Conservation (phyloP, 2,888 invertebrate species). For the Gerris lacustris region DNA sequence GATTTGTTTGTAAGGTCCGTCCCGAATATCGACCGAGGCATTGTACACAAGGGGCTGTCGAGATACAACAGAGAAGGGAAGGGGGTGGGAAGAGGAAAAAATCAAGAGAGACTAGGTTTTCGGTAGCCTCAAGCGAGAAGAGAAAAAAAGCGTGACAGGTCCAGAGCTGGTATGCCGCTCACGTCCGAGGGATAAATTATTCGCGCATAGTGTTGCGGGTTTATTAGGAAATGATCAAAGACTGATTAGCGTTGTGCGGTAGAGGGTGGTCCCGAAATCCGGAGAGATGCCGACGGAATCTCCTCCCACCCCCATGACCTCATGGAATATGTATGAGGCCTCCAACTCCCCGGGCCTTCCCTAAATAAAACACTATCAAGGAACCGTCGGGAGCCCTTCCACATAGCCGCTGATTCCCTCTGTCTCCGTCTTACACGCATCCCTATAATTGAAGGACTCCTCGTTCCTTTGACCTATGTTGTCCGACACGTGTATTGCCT, state of each 20-base stretch:
- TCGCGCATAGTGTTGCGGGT: background rate
- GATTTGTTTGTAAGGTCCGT: no score
- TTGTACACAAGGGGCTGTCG: no score
- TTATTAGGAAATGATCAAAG: slow-evolving; percentile 5
- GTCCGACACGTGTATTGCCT: no score
- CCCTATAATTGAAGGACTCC: background rate
- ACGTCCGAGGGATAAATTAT: slow-evolving; percentile 1
- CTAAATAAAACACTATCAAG: background rate
- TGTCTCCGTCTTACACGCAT: background rate
- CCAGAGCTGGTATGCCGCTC: background rate
- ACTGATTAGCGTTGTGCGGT: background rate
- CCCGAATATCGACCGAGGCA: no score
- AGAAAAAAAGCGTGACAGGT: no score
- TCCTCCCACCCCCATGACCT: background rate
- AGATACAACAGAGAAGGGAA: no score
- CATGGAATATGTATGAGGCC: background rate
- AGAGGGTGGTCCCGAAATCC: no score
- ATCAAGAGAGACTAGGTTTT: no score
- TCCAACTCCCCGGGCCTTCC: background rate
- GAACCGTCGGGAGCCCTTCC: background rate
- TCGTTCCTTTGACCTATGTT: background rate
- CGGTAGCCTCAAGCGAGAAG: no score
- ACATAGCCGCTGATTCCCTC: background rate
- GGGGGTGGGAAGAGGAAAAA: no score
- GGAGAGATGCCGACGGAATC: background rate